phyloP scores from a whole-genome alignment of 2,888 invertebrate genomes.

The Pyrochroa serraticornis region DNA sequence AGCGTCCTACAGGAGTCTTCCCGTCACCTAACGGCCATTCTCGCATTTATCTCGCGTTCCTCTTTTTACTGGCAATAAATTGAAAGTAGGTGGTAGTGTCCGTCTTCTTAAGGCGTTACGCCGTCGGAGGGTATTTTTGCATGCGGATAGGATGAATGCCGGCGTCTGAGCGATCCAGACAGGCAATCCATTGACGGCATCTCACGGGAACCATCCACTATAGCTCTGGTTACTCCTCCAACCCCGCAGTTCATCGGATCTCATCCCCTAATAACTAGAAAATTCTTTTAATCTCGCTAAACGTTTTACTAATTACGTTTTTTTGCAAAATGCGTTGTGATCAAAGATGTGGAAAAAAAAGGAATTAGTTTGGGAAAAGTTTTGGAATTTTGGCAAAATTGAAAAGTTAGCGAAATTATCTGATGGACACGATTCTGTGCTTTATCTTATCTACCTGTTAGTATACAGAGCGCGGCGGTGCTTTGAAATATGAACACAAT shows the following conservation, averaged over 20 bases:
- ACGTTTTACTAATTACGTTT: neutral
- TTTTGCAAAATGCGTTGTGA: neutral
- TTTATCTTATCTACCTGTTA: conserved; percentile 38
- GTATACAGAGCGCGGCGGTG: conserved; percentile 27
- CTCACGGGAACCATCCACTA: conserved; percentile 45
- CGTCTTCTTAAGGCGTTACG: conserved; percentile 38
- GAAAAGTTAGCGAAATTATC: conserved; percentile 13
- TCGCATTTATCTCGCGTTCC: too few species aligned
- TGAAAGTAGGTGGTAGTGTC: conserved; percentile 31
- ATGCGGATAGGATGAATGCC: conserved; percentile 51
- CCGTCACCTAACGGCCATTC: too few species aligned
- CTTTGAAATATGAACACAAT: conserved; percentile 52
- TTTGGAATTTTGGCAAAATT: too few species aligned
- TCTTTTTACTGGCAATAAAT: conserved; percentile 30
- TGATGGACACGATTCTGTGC: conserved; percentile 21
- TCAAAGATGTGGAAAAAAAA: neutral
- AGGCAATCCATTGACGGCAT: conserved; percentile 49
- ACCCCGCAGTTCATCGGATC: conserved; percentile 14
- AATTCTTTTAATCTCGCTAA: neutral
- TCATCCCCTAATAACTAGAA: neutral
- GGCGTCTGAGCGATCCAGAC: conserved; percentile 52
- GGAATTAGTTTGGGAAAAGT: neutral
- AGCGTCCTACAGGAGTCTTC: too few species aligned
- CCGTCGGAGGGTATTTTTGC: conserved; percentile 45
- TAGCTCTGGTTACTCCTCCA: conserved; percentile 42